Percentiles rank a stretch among this genome's conserved stretches.
These are phyloP conservation scores for Myrmecophaga tridactyla DNA, from an alignment of 2,113 vertebrate genomes.

Conservation along the genomic window DNA sequence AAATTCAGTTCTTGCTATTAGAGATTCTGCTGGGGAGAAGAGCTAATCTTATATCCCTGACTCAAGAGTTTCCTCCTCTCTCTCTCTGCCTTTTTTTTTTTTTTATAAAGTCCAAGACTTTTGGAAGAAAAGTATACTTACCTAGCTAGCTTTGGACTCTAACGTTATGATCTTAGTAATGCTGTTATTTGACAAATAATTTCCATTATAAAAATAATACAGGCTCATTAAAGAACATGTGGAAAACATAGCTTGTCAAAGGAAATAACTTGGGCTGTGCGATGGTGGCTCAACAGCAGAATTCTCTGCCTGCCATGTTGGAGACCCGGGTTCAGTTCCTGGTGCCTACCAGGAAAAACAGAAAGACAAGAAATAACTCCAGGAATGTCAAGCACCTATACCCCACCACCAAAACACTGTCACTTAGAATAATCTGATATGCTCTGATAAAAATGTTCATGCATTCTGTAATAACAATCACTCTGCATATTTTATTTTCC, in stretches of 20 bases:
- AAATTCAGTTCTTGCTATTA: background rate
- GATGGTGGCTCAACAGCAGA: no score
- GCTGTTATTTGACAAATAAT: background rate
- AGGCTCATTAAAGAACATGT: background rate
- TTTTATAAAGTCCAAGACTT: background rate
- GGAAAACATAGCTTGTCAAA: background rate
- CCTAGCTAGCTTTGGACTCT: background rate
- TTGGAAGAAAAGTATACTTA: background rate
- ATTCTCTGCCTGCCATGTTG: no score
- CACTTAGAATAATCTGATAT: background rate
- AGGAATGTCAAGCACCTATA: background rate
- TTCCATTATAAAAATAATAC: background rate
- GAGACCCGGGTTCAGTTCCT: no score
- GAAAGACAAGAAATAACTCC: no score
- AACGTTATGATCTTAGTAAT: background rate
- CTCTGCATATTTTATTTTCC: background rate
- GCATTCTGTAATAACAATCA: background rate
- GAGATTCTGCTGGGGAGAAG: background rate
- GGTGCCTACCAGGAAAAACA: no score
- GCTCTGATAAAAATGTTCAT: background rate
- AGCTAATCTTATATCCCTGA: background rate
- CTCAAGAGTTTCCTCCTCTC: background rate
- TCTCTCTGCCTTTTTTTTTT: background rate
- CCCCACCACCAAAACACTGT: background rate
- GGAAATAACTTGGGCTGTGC: background rate